Conservation (phyloP, 1,140 invertebrate species). For the Atta texana region DNA sequence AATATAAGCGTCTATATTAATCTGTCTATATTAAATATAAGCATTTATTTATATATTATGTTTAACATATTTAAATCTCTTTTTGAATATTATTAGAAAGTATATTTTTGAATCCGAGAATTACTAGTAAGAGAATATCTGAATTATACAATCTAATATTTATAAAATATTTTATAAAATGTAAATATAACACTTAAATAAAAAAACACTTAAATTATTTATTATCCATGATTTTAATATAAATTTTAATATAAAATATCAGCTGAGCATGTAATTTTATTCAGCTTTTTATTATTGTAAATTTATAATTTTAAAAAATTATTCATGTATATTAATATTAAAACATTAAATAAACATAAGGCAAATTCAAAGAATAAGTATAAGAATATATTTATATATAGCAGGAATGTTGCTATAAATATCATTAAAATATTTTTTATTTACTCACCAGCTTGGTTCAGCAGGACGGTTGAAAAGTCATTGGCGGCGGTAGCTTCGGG, state of each 20-base stretch:
- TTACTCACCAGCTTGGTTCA: slow-evolving; percentile 85
- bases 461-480: slow-evolving; percentile 87
- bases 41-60: not conserved
- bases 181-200: not conserved
- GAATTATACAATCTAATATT: not conserved
- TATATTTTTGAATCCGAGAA: not conserved
- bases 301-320: slow-evolving; percentile 21
- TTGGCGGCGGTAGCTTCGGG: slow-evolving; percentile 86
- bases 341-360: not conserved
- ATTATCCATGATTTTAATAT: slow-evolving; percentile 3
- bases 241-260: not conserved
- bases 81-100: not conserved
- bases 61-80: not conserved
- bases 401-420: slow-evolving; percentile 4
- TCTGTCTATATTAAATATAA: not conserved
- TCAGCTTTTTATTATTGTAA: slow-evolving; percentile 65
- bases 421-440: slow-evolving; percentile 24
- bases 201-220: not conserved
- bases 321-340: not conserved
- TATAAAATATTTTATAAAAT: slow-evolving; percentile 1
- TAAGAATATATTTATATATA: not conserved
- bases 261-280: slow-evolving; percentile 71
- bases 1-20: not conserved
- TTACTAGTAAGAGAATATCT: not conserved
- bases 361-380: not conserved